Conservation (phyloP, 2,797 vertebrate species). For the Coluber constrictor region DNA sequence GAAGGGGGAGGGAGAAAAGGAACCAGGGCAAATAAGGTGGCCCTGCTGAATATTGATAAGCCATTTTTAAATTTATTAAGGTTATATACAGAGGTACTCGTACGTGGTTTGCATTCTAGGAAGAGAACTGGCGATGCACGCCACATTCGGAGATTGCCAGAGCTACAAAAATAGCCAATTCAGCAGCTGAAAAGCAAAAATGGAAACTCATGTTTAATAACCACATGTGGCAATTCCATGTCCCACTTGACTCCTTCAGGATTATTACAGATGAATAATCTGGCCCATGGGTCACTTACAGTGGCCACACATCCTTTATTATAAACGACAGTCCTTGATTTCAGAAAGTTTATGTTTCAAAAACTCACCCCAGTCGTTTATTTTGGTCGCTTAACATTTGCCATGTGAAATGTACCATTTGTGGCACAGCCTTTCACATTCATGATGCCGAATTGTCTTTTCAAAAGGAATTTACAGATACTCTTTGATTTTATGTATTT, state of each 20-base stretch:
- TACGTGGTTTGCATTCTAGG: conserved; percentile 32
- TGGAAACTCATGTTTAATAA: not conserved
- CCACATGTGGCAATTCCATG: not conserved
- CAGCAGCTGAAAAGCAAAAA: conserved; percentile 27
- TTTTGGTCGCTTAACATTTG: not conserved
- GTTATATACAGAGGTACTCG: conserved; percentile 57
- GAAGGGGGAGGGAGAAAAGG: conserved; percentile 24
- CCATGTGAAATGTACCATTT: not conserved
- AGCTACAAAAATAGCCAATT: not conserved
- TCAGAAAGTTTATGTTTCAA: not conserved
- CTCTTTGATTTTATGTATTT: not conserved
- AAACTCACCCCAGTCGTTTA: not conserved
- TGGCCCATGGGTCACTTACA: not conserved
- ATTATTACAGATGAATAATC: not conserved
- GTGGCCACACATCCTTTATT: not conserved
- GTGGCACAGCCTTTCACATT: not conserved
- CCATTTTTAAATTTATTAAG: conserved; percentile 66
- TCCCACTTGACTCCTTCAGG: not conserved
- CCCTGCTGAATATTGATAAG: conserved; percentile 64
- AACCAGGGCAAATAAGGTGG: conserved; percentile 43
- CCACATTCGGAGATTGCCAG: conserved; percentile 18
- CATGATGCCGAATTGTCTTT: not conserved
- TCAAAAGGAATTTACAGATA: not conserved
- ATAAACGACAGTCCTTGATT: not conserved
- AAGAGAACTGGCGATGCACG: conserved; percentile 23